A percentile compares a stretch with the other conserved stretches of the same genome.
These are phyloP conservation scores for Cydia amplana DNA, from an alignment of 1,140 invertebrate species.

Conservation along the genomic window DNA sequence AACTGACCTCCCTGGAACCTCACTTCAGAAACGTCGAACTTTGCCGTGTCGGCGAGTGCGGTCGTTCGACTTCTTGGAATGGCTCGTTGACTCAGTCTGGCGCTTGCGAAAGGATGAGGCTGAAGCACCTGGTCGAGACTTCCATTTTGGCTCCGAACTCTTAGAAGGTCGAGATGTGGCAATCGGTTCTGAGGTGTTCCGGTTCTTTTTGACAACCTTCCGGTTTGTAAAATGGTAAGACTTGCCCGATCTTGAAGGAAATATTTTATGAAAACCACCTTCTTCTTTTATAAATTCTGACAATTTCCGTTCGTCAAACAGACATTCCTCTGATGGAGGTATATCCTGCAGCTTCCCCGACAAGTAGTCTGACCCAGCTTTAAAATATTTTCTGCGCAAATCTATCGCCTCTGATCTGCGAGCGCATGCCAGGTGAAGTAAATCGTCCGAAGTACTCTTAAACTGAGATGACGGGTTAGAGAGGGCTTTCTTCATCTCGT, in stretches of 20 bases:
- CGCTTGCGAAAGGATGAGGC: neutral
- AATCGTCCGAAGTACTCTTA: conserved; percentile 23
- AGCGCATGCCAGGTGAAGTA: conserved; percentile 27
- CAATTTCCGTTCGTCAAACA: conserved; percentile 32
- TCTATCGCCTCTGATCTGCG: conserved; percentile 29
- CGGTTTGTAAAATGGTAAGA: neutral
- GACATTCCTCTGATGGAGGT: conserved; percentile 18
- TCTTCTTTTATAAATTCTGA: neutral
- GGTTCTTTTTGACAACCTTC: neutral
- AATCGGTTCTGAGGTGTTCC: neutral
- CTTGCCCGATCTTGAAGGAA: neutral
- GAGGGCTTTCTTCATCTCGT: neutral
- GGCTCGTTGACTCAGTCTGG: too few species aligned
- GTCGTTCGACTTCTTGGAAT: neutral
- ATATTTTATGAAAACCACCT: conserved; percentile 5
- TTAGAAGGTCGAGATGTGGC: neutral
- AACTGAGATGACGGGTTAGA: neutral
- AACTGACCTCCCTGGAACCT: conserved; percentile 4
- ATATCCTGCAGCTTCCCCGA: neutral
- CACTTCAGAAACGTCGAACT: conserved; percentile 1
- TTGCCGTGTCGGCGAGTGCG: neutral
- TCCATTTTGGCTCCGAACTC: neutral
- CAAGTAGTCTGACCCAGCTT: neutral
- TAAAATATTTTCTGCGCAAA: conserved; percentile 24
- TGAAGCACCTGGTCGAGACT: neutral